A percentile compares a stretch with the other conserved stretches of the same genome.
Conservation (phyloP, 1,140 invertebrate species). For the Caenorhabditis elegans region WBcel235 BX284605.5:12523501-12524000, state of each 20-base stretch:
- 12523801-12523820: not conserved
- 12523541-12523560: not conserved
- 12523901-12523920: constrained; percentile 60
- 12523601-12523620: constrained; percentile 22
- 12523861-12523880: not conserved
- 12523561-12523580: not conserved
- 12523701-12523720: not conserved
- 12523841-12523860: constrained; percentile 1
- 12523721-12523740: constrained; percentile 10
- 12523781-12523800: not conserved
- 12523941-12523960: constrained; percentile 66
- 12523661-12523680: constrained; percentile 5
- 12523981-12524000: constrained; percentile 56
- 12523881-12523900: constrained; percentile 29
- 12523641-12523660: constrained; percentile 9
- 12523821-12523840: constrained; percentile 4
- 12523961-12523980: constrained; percentile 58
- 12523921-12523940: constrained; percentile 64
- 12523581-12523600: constrained; percentile 1
- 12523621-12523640: constrained; percentile 25
- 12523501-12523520: constrained; percentile 9
- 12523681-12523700: not conserved
- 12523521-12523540: not conserved
- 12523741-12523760: not conserved
- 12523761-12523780: not conserved